Evolutionary conservation across 1,140 invertebrate genomes (phyloP).

Genomic region (Nilaparvata lugens): DNA sequence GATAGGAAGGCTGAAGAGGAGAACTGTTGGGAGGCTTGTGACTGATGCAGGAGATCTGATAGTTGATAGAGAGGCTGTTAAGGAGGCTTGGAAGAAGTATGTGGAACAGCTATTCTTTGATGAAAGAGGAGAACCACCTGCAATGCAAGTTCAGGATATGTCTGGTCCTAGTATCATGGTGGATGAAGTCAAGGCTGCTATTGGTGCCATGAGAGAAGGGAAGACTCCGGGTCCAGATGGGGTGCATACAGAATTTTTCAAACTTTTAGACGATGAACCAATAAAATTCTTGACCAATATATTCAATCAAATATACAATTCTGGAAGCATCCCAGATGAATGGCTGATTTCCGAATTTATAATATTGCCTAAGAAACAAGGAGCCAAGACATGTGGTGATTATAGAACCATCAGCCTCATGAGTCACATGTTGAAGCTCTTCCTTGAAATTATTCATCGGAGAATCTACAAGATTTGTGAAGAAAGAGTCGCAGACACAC

Average conservation of each 20-base stretch:
- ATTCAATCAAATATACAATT: slow-evolving; percentile 19
- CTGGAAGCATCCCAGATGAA: slow-evolving; percentile 19
- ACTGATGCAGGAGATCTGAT: neutral
- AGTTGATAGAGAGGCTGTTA: neutral
- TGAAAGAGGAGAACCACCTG: slow-evolving; percentile 1
- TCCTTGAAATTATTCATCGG: slow-evolving; percentile 24
- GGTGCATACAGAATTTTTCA: slow-evolving; percentile 1
- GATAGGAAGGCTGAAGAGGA: neutral
- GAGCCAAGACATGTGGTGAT: slow-evolving; percentile 19
- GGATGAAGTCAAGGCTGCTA: neutral
- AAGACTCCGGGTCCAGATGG: neutral
- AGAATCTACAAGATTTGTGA: slow-evolving; percentile 17
- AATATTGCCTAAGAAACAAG: slow-evolving; percentile 21
- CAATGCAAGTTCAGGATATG: neutral
- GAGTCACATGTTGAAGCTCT: slow-evolving; percentile 22
- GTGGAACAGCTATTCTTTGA: slow-evolving; percentile 1
- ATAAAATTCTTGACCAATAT: slow-evolving; percentile 11
- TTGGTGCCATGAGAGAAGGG: neutral
- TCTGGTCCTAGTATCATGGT: slow-evolving; percentile 1
- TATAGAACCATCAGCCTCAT: slow-evolving; percentile 24
- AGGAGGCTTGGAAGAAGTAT: neutral
- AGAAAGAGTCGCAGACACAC: slow-evolving; percentile 9
- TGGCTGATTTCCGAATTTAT: slow-evolving; percentile 22
- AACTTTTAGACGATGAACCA: neutral
- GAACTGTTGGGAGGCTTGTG: neutral